A percentile compares a stretch with the other conserved stretches of the same genome.
Conservation (phyloP, 1,140 invertebrate genomes). For the Drosophila rhopaloa region DNA sequence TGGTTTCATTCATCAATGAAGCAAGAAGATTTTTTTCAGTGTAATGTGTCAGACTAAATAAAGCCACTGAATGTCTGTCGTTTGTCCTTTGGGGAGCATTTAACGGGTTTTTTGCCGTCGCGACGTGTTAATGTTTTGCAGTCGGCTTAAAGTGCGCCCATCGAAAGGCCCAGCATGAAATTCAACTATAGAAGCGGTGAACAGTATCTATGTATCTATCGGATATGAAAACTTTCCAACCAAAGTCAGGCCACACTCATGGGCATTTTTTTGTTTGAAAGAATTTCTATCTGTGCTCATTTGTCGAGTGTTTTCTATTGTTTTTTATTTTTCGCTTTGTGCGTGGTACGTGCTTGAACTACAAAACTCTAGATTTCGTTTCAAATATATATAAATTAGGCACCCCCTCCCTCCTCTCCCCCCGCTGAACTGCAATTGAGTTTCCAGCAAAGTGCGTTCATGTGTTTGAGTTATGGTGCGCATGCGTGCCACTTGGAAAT, state of each 20-base stretch:
- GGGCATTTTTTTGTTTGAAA: conserved; percentile 52
- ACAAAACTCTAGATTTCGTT: conserved; percentile 76
- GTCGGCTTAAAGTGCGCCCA: conserved; percentile 20
- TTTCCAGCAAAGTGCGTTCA: conserved; percentile 73
- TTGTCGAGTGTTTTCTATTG: conserved; percentile 67
- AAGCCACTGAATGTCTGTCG: conserved; percentile 34
- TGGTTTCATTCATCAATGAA: no score
- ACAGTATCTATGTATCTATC: conserved; percentile 22
- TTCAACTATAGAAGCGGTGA: conserved; percentile 5
- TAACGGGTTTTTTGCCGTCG: conserved; percentile 65
- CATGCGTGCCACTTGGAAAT: conserved; percentile 68
- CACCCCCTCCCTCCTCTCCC: neutral
- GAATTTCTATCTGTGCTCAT: conserved; percentile 69
- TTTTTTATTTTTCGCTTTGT: conserved; percentile 52
- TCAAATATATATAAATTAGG: conserved; percentile 32
- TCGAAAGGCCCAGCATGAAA: conserved; percentile 19
- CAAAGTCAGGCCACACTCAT: conserved; percentile 38
- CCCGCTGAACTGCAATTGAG: conserved; percentile 46
- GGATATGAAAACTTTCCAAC: conserved; percentile 41
- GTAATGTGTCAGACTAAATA: conserved; percentile 37
- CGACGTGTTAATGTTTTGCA: conserved; percentile 68
- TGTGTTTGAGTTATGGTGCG: conserved; percentile 77
- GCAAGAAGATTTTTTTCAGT: neutral
- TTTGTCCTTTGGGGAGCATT: conserved; percentile 50
- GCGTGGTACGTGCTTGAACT: conserved; percentile 80